Evolutionary conservation across 1,140 invertebrate genomes (phyloP).

Genomic region (Rhagoletis zephyria): DNA sequence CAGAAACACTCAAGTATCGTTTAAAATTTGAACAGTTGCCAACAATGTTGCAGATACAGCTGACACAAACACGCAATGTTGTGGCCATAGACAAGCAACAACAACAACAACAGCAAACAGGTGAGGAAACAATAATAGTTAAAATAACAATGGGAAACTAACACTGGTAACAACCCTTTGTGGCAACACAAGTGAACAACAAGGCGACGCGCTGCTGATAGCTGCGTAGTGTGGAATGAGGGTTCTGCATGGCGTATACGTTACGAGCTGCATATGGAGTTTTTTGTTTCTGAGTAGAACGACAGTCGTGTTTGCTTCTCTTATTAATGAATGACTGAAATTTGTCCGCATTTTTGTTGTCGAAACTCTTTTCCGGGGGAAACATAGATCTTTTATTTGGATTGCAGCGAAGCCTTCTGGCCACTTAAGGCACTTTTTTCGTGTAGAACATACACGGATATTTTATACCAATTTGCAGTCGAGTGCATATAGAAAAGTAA

Average conservation of each 20-base stretch:
- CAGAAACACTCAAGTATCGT: neutral
- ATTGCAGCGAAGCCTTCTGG: too few relatives aligned
- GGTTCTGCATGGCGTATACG: neutral
- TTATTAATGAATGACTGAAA: too few relatives aligned
- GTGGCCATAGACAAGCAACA: neutral
- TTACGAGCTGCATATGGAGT: too few relatives aligned
- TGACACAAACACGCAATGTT: slow-evolving; percentile 41
- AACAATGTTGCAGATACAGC: neutral
- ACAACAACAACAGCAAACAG: neutral
- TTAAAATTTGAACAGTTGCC: slow-evolving; percentile 43
- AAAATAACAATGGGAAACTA: slow-evolving; percentile 15
- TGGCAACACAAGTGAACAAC: neutral
- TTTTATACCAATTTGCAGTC: neutral
- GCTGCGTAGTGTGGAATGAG: neutral
- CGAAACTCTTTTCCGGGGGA: too few relatives aligned
- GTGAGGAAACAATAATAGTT: slow-evolving; percentile 15
- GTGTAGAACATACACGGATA: too few relatives aligned
- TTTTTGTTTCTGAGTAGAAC: too few relatives aligned
- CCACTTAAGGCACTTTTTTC: too few relatives aligned
- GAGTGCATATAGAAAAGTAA: neutral
- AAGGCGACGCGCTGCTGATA: neutral
- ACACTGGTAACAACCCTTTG: neutral
- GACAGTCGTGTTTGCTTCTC: too few relatives aligned
- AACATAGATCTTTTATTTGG: too few relatives aligned
- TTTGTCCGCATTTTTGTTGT: too few relatives aligned